Conservation (phyloP, 2,797 vertebrate species). For the Myotis pilosus region DNA sequence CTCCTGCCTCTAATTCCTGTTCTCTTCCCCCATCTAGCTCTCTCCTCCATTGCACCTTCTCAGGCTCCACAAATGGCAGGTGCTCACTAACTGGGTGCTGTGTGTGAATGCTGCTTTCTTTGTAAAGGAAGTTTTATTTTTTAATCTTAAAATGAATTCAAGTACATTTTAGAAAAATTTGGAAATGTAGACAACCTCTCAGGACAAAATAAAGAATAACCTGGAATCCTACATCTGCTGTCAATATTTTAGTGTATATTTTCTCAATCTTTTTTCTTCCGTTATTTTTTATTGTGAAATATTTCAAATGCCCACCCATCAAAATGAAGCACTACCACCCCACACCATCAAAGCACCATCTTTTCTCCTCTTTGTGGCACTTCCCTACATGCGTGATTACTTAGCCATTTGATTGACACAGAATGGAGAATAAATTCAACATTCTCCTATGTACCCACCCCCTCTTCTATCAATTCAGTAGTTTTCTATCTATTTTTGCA, state of each 20-base stretch:
- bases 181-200: background rate
- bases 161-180: conserved; percentile 35
- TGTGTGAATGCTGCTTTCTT: background rate
- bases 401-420: background rate
- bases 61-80: accelerated
- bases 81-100: background rate
- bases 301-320: background rate
- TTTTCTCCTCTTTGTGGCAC: background rate
- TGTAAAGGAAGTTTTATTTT: background rate
- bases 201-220: background rate
- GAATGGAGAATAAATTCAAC: background rate
- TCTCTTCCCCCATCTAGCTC: background rate
- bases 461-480: background rate
- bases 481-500: conserved; percentile 21
- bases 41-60: background rate
- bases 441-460: background rate
- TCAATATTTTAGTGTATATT: conserved; percentile 17
- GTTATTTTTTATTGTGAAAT: background rate
- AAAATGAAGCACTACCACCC: background rate
- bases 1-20: background rate
- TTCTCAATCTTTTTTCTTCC: conserved; percentile 22
- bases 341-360: background rate
- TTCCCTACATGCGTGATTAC: background rate
- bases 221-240: background rate
- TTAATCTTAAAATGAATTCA: background rate